Evolutionary conservation across 2,113 vertebrate species (phyloP), one percentile per base, ranked within the genome.

Genomic region (Conger conger): DNA sequence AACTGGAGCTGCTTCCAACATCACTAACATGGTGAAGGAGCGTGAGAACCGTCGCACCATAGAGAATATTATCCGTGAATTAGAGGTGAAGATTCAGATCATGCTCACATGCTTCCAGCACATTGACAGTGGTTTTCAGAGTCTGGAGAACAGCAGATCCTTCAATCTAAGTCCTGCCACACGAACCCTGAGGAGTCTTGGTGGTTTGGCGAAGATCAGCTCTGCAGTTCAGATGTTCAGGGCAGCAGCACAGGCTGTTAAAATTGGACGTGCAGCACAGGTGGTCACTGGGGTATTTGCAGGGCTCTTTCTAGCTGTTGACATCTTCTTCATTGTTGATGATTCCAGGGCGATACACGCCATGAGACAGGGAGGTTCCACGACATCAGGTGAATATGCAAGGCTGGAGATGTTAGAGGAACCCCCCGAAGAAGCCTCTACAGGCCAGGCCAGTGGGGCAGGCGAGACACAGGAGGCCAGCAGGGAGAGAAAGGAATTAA

Each of bases 1-100:
- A 35, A 80, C 91, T 27, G 90, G 91, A 36, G 89, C 89, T 42
- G 83, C 82, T 35, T 88, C 92, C 1, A 92, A 88, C 36, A 86
- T 93, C 38, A 91, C 86, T 30, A 92, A 93, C 16, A 90, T 87
- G 87, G 85, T 92, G 23, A 91, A 88, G n/a, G 82, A 88, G 76
- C 86, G 87, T 0, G 79, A 35, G 16, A 85, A 92, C 76, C 83
- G 89, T 4, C 85, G 85, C 23, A 81, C 80, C 53, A 53, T 93
- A 13, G 80, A 45, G 35, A 81, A 57, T 4, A 85, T 90, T 17
- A 76, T 93, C 13, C 50, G 86, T 40, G 84, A 87, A 36, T 81
- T 90, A 76, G 40, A 89, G 3, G 33, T 87, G 30, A 87, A 85
- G 16, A 81, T 89, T 0, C n/a, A 54, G 1, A 82, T 84, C 13